phyloP scores from a whole-genome alignment of 2,797 vertebrate species.

The Lagorchestes hirsutus region DNA sequence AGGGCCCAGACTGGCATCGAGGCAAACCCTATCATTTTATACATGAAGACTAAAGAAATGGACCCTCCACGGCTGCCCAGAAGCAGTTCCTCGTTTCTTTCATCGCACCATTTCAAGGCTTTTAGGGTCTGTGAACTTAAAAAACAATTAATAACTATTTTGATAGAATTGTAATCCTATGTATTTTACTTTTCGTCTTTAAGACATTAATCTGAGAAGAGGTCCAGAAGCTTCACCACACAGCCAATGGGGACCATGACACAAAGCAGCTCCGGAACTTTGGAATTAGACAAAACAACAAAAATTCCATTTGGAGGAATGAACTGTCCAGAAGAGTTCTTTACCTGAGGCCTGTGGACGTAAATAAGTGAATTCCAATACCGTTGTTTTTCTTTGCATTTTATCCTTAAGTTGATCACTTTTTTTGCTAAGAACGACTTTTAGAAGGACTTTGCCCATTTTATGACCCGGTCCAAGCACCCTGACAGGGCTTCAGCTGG shows the following conservation, averaged over 20 bases:
- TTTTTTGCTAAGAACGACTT: background rate
- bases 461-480: background rate
- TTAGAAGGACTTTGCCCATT: background rate
- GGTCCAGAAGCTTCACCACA: background rate
- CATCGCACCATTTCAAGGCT: background rate
- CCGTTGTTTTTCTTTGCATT: background rate
- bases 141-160: background rate
- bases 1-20: background rate
- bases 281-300: background rate
- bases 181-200: background rate
- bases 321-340: background rate
- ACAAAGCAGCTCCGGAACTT: background rate
- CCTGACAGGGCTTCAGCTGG: accelerated
- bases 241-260: background rate
- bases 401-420: background rate
- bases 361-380: background rate
- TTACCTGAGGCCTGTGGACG: background rate
- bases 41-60: background rate
- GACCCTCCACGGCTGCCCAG: background rate
- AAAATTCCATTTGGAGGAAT: background rate
- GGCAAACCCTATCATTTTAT: background rate
- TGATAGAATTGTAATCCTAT: background rate
- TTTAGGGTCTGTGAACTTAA: background rate
- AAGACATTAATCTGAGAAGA: background rate
- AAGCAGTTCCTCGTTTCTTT: background rate